Base-by-base conservation (phyloP, 1,140 invertebrate species). In the Sycophila sp. region DNA sequence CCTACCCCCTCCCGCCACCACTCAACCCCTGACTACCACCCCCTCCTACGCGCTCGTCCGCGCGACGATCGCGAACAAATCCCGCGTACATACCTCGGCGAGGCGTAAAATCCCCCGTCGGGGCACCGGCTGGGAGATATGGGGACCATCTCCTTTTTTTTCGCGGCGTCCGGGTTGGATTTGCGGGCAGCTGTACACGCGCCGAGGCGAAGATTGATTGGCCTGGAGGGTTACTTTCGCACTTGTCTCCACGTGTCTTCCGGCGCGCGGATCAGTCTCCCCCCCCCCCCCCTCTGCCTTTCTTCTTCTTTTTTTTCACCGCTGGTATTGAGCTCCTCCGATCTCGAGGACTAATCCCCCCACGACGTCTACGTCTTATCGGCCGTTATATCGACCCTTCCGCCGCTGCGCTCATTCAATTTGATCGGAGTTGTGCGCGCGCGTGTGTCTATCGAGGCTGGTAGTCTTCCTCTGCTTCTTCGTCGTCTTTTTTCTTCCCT, bases 121-220 rank as follows among this genome's bases (percentile, higher is more conserved):
- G 4, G n/a, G n/a, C n/a, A n/a, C n/a, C n/a, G n/a, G n/a, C n/a
- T n/a, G n/a, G n/a, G n/a, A n/a, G n/a, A n/a, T n/a, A n/a, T n/a
- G 17, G 19, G 19, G 4, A 22, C 13, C 19, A 34, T 15, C 34
- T 24, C 24, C 10, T 26, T 60, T 2, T 17, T 28, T 49, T 63
- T 26, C 8, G 17, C 17, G 2, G n/a, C n/a, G n/a, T n/a, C n/a
- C n/a, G n/a, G n/a, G 26, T 8, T 45, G 19, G 38, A 60, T 60
- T 60, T 60, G 11, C 38, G 22, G n/a, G 47, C n/a, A n/a, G n/a
- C n/a, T n/a, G n/a, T n/a, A n/a, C 55, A 28, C 15, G n/a, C 11
- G 62, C 53, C 11, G 13, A 34, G 60, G 28, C 28, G 5, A 73
- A 71, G 63, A 73, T 71, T 67, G 72, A 71, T 73, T 53, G 55